Percentiles rank a stretch among this genome's conserved stretches.
Evolutionary conservation across 2,888 invertebrate genomes (phyloP).

Genomic region (Luffia ferchaultella): DNA sequence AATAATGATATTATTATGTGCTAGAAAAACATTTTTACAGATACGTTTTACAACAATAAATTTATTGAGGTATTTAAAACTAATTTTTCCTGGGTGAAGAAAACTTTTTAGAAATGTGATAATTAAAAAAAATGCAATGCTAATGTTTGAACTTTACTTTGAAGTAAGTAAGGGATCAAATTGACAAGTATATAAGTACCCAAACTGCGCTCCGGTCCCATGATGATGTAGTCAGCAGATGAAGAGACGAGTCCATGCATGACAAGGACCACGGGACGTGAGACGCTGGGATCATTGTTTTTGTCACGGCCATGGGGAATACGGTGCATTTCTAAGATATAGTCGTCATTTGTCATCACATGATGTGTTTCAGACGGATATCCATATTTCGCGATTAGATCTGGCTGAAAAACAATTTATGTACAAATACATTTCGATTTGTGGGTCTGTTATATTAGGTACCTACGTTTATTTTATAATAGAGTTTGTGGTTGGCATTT

Average conservation of each 20-base stretch:
- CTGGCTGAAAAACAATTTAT: conserved; percentile 56
- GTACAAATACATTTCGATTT: too few relatives aligned
- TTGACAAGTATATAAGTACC: conserved; percentile 31
- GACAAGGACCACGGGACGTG: conserved; percentile 43
- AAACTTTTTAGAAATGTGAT: too few relatives aligned
- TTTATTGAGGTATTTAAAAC: too few relatives aligned
- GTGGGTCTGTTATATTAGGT: too few relatives aligned
- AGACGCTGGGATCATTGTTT: conserved; percentile 20
- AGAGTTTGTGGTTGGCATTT: too few relatives aligned
- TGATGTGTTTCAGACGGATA: conserved; percentile 45
- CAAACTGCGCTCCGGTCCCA: conserved; percentile 66
- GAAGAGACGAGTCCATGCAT: conserved; percentile 71
- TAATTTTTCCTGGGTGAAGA: too few relatives aligned
- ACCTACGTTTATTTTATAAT: too few relatives aligned
- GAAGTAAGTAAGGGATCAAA: background rate
- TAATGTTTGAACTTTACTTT: background rate
- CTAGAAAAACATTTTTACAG: too few relatives aligned
- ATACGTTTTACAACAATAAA: too few relatives aligned
- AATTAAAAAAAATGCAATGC: too few relatives aligned
- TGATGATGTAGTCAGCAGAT: conserved; percentile 71
- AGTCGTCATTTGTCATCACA: conserved; percentile 71
- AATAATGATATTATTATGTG: too few relatives aligned
- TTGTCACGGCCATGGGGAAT: conserved; percentile 48
- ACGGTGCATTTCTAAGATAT: conserved; percentile 71
- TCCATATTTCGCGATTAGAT: background rate